Evolutionary conservation across 2,888 invertebrate genomes (phyloP).

Genomic region (Lycocerus yunnanus): DNA sequence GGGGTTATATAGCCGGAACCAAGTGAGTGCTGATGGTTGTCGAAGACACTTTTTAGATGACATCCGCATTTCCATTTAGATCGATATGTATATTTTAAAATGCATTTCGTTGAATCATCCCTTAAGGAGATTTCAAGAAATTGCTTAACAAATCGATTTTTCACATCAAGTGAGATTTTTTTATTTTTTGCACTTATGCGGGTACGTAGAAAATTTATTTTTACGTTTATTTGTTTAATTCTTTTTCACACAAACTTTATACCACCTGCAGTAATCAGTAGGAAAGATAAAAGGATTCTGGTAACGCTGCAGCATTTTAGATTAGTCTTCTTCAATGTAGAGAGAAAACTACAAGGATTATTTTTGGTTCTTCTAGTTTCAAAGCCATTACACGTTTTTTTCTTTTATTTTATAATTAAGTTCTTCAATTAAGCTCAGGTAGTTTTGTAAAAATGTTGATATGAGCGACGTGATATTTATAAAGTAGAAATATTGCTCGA

Average conservation of each 20-base stretch:
- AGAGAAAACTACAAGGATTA: not conserved
- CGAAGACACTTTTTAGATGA: conserved; percentile 13
- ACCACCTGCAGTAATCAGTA: conserved; percentile 1
- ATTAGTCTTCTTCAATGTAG: not conserved
- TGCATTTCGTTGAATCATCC: not conserved
- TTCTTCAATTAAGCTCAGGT: not conserved
- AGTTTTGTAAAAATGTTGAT: not conserved
- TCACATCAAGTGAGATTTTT: not conserved
- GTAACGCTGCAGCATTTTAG: not conserved
- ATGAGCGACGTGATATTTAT: not conserved
- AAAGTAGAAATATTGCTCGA: not conserved
- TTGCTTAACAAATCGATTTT: not conserved
- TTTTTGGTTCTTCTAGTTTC: not conserved
- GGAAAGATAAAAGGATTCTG: not conserved
- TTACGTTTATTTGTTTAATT: not conserved
- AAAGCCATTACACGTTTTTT: not conserved
- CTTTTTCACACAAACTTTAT: not conserved
- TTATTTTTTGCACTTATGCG: not conserved
- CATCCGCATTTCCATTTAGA: conserved; percentile 20
- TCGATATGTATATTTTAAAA: conserved; percentile 16
- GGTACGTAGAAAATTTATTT: not conserved
- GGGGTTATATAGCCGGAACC: conserved; percentile 9
- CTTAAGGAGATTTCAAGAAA: not conserved
- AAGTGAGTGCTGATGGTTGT: conserved; percentile 12
- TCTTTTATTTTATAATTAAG: not conserved